Evolutionary conservation across 2,113 vertebrate species (phyloP).

Genomic region (Elgaria multicarinata): DNA sequence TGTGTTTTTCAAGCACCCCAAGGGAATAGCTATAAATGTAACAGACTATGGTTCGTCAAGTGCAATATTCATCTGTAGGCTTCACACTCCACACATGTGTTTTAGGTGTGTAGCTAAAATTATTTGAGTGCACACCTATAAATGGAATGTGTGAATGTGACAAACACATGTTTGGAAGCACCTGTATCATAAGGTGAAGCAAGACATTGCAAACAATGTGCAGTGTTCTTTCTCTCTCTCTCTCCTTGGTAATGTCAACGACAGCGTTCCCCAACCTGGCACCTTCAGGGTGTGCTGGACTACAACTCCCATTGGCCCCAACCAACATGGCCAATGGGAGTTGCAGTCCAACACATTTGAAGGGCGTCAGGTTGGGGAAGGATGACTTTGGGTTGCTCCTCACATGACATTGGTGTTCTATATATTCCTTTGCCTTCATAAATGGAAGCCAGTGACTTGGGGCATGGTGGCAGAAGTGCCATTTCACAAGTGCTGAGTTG

Average conservation of each 20-base stretch:
- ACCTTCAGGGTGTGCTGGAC: too few species aligned
- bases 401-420: neutral
- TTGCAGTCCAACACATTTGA: too few species aligned
- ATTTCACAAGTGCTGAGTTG: neutral
- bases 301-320: too few species aligned
- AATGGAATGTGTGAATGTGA: neutral
- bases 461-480: neutral
- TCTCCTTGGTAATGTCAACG: neutral
- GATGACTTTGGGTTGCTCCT: neutral
- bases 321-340: too few species aligned
- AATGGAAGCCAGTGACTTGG: neutral
- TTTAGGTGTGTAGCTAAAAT: neutral
- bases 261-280: too few species aligned
- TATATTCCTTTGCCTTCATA: neutral
- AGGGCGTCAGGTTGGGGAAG: too few species aligned
- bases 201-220: neutral
- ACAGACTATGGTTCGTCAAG: neutral
- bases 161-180: neutral
- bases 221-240: too few species aligned
- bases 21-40: neutral
- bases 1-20: neutral
- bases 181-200: neutral
- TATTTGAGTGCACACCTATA: neutral
- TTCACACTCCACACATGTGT: neutral
- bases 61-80: neutral